phyloP scores from a whole-genome alignment of 1,140 invertebrate genomes.

The Carcinoscorpius rotundicauda region DNA sequence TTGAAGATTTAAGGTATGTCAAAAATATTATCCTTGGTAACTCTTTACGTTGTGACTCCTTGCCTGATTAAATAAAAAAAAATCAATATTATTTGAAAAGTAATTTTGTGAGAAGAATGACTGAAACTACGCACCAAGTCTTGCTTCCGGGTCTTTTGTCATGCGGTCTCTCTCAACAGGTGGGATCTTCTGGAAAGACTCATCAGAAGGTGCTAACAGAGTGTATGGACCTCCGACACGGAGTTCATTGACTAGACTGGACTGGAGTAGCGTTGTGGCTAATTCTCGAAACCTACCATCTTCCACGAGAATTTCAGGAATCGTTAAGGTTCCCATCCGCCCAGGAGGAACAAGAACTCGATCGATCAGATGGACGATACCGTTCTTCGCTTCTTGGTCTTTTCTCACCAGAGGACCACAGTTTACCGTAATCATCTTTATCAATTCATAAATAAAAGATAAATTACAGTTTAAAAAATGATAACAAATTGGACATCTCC shows the following conservation, averaged over 20 bases:
- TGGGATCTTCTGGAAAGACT: slow-evolving; percentile 35
- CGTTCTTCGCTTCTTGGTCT: slow-evolving; percentile 40
- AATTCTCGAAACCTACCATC: slow-evolving; percentile 16
- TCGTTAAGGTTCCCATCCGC: neutral
- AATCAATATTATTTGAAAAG: too few relatives aligned
- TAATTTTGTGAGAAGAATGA: too few relatives aligned
- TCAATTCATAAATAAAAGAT: too few relatives aligned
- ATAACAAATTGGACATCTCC: too few relatives aligned
- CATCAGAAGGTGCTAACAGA: slow-evolving; percentile 41
- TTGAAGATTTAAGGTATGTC: too few relatives aligned
- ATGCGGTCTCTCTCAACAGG: neutral
- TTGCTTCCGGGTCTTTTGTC: neutral
- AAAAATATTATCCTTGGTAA: too few relatives aligned
- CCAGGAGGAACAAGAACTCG: slow-evolving; percentile 33
- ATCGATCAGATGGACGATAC: slow-evolving; percentile 43
- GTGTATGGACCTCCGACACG: slow-evolving; percentile 36
- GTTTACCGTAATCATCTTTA: slow-evolving; percentile 33
- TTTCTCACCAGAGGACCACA: slow-evolving; percentile 30
- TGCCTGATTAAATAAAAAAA: too few relatives aligned
- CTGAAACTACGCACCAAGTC: neutral
- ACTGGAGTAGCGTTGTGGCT: slow-evolving; percentile 11
- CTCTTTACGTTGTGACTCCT: too few relatives aligned
- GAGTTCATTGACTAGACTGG: slow-evolving; percentile 13
- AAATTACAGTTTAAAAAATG: neutral
- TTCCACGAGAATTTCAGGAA: slow-evolving; percentile 13